Conservation (phyloP, 2,113 vertebrate genomes). For the Globicephala melas region DNA sequence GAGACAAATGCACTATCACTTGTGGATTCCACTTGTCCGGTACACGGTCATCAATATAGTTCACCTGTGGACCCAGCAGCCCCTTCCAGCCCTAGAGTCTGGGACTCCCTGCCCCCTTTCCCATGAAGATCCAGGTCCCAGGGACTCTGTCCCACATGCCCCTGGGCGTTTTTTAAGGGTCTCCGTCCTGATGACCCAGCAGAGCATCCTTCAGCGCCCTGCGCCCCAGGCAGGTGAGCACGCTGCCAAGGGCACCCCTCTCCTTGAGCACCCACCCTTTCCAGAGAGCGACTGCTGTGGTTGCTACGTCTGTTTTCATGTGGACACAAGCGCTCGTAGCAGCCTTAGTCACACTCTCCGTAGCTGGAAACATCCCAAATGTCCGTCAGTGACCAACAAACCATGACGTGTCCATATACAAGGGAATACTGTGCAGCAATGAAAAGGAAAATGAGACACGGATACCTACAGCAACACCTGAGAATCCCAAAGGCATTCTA, state of each 20-base stretch:
- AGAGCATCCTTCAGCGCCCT: neutral
- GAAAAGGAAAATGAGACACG: neutral
- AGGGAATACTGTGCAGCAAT: neutral
- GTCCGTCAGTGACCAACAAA: neutral
- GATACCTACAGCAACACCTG: neutral
- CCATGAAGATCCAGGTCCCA: neutral
- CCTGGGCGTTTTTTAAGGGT: neutral
- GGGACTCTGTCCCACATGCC: neutral
- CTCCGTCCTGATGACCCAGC: neutral
- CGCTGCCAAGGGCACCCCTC: neutral
- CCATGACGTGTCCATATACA: too few species aligned
- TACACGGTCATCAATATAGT: rapidly evolving
- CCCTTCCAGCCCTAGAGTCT: neutral
- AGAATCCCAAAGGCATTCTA: neutral
- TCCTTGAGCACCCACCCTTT: neutral
- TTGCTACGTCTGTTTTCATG: neutral
- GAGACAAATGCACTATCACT: neutral
- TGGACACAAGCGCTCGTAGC: neutral
- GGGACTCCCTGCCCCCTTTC: neutral
- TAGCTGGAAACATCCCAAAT: neutral
- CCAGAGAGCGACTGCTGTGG: neutral
- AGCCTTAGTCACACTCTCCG: rapidly evolving
- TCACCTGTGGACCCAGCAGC: neutral
- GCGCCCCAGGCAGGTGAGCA: neutral
- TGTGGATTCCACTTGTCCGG: neutral